Evolutionary conservation across 1,140 invertebrate species (phyloP), one percentile per base, ranked within the genome.

Genomic region (Elysia chlorotica): DNA sequence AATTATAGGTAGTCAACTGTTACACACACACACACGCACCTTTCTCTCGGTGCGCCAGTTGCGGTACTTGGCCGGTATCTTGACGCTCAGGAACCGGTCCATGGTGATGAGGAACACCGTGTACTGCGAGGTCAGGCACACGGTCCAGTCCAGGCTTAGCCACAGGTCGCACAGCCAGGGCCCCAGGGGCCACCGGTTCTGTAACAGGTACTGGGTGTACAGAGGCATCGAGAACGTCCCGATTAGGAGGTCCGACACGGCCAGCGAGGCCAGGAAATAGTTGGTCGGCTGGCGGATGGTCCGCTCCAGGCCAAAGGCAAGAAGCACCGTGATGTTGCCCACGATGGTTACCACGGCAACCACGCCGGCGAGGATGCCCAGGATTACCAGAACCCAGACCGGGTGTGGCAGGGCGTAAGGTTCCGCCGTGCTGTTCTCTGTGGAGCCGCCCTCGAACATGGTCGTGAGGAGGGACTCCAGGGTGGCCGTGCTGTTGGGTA

Each of bases 121-220:
- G 87, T 99, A 99, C 87, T 99, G 98, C 1, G 97, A 99, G 3
- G 99, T 97, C 28, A 99, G 90, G 85, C 98, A 99, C 0, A 99
- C 97, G 4, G 97, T 99, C 88, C 99, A 99, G 88, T 99, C 98
- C 25, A 99, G 94, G 0, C 97, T 98, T 0, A 99, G 90, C 98
- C 98, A 99, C 37, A 99, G 89, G 88, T 99, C 98, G 87, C 98
- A 99, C 0, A 99, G 89, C 69, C 99, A 91, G 17, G 95, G 93
- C 23, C 98, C 97, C 62, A 99, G 90, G 83, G 98, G 94, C 98
- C 98, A 99, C 82, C 96, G 94, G 28, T 96, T 95, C 90, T 94
- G 95, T 66, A 99, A 89, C 54, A 99, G 93, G 89, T 99, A 99
- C 57, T 97, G 93, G 5, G 95, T 97, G 87, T 96, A 98, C 87